Conservation (phyloP, 2,113 vertebrate species). For the Hydrolagus affinis region DNA sequence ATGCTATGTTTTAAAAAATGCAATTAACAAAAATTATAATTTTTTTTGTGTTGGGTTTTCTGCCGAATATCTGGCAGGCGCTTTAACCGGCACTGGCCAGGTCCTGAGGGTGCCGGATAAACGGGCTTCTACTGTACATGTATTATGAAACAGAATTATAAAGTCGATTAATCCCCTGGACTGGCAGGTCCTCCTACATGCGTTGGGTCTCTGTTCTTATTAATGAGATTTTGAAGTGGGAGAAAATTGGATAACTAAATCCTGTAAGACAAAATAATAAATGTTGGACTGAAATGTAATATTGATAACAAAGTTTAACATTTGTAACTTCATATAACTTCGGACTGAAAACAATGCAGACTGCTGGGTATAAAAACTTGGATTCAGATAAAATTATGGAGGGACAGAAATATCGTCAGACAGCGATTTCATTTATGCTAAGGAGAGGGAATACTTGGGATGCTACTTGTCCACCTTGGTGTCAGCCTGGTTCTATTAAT, state of each 20-base stretch:
- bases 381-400: neutral
- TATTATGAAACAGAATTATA: neutral
- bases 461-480: too few relatives aligned
- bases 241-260: neutral
- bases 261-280: neutral
- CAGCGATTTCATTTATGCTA: neutral
- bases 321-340: too few relatives aligned
- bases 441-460: too few relatives aligned
- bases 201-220: neutral
- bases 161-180: neutral
- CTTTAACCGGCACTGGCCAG: too few relatives aligned
- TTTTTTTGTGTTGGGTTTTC: too few relatives aligned
- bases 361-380: neutral
- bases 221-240: neutral
- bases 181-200: neutral
- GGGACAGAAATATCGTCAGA: neutral
- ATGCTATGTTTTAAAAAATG: too few relatives aligned
- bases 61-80: too few relatives aligned
- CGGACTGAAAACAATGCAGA: neutral
- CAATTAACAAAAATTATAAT: too few relatives aligned
- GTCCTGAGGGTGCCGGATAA: too few relatives aligned
- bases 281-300: neutral
- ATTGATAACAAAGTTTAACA: neutral
- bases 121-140: too few relatives aligned
- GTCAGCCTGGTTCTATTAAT: too few relatives aligned